Percentiles rank a stretch among this genome's conserved stretches.
phyloP scores from a whole-genome alignment of 2,797 vertebrate species.

The Acestrorhynchus altus region DNA sequence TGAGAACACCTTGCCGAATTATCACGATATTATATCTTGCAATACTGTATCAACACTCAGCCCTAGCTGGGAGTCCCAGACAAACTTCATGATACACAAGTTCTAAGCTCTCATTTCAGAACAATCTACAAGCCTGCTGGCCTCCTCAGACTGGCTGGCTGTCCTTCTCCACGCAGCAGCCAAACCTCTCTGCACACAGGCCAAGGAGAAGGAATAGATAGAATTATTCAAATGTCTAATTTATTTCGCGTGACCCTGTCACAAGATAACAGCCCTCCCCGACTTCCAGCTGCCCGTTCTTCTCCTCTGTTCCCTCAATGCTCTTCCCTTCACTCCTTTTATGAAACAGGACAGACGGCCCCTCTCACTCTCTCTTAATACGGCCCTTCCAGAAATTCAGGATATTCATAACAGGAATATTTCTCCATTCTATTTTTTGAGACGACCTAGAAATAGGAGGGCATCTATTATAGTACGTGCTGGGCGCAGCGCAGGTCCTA shows the following conservation, averaged over 20 bases:
- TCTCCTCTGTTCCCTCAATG: constrained; percentile 32
- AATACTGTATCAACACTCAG: too few relatives aligned
- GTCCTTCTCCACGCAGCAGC: not conserved
- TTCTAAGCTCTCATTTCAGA: too few relatives aligned
- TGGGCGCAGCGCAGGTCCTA: constrained; percentile 8
- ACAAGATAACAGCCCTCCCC: constrained; percentile 54
- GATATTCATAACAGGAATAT: constrained; percentile 50
- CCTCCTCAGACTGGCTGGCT: not conserved
- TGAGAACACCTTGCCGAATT: too few relatives aligned
- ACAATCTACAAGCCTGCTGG: not conserved
- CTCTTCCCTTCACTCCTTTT: constrained; percentile 19
- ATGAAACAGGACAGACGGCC: constrained; percentile 18
- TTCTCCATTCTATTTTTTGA: constrained; percentile 49
- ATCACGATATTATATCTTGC: too few relatives aligned
- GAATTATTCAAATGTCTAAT: constrained; percentile 66
- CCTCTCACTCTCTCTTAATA: constrained; percentile 7
- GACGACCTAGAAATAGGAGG: constrained; percentile 77
- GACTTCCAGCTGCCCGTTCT: constrained; percentile 48
- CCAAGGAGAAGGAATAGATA: constrained; percentile 42
- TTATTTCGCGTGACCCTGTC: constrained; percentile 65
- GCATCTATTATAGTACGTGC: constrained; percentile 75
- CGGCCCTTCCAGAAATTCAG: constrained; percentile 28
- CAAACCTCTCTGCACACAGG: constrained; percentile 35
- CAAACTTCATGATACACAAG: not conserved
- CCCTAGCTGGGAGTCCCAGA: too few relatives aligned